Evolutionary conservation across 2,113 vertebrate species (phyloP).

Genomic region (Phycodurus eques): DNA sequence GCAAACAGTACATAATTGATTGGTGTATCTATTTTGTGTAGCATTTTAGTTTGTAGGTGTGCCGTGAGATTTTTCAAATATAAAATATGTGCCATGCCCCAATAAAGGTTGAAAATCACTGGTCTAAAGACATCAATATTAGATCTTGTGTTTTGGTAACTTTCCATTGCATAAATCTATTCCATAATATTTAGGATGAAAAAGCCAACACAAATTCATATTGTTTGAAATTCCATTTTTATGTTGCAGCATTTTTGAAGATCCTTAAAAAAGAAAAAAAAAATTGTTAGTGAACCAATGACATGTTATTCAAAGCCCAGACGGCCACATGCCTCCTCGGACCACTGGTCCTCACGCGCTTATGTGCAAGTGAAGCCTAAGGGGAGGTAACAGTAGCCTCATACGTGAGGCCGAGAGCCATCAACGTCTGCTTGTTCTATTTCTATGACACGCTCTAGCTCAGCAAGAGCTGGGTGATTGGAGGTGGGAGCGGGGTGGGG

Average conservation of each 20-base stretch:
- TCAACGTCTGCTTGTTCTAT: constrained; percentile 65
- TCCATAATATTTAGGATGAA: too few relatives aligned
- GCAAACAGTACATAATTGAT: too few relatives aligned
- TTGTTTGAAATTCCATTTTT: not conserved
- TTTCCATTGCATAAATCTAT: too few relatives aligned
- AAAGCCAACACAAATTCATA: not conserved
- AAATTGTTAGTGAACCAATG: not conserved
- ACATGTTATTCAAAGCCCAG: constrained; percentile 7
- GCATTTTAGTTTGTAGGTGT: too few relatives aligned
- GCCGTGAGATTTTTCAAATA: too few relatives aligned
- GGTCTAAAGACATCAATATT: too few relatives aligned
- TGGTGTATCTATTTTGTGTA: too few relatives aligned
- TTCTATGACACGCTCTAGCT: constrained; percentile 62
- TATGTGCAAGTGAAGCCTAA: constrained; percentile 34
- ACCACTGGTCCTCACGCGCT: constrained; percentile 24
- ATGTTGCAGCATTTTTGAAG: not conserved
- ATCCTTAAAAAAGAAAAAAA: not conserved
- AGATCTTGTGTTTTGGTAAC: too few relatives aligned
- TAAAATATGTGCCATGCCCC: too few relatives aligned
- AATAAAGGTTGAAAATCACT: too few relatives aligned
- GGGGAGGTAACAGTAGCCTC: constrained; percentile 40
- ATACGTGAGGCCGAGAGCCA: constrained; percentile 55
- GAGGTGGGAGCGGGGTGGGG: constrained; percentile 24
- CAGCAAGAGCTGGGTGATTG: constrained; percentile 33
- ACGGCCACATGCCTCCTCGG: constrained; percentile 13